Conservation (phyloP, 2,888 invertebrate species). For the Alentia gelatinosa region DNA sequence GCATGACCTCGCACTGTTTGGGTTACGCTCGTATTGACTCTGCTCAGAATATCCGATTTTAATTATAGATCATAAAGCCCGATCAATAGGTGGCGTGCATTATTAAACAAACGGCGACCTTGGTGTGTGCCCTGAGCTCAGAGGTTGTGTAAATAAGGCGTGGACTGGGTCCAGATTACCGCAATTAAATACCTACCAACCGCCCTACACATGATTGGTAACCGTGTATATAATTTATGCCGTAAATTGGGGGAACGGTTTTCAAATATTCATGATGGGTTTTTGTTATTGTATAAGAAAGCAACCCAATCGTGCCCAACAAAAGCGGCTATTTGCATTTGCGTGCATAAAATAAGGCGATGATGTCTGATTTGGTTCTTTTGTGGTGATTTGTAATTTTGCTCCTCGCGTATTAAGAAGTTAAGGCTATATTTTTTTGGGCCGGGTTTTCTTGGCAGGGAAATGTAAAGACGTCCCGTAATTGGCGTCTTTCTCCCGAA, state of each 20-base stretch:
- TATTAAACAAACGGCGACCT: background rate
- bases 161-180: background rate
- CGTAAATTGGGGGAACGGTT: background rate
- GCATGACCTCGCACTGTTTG: background rate
- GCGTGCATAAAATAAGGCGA: background rate
- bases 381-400: background rate
- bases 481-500: background rate
- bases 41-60: background rate
- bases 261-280: background rate
- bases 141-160: background rate
- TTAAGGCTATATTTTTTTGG: too few species aligned
- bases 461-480: too few species aligned
- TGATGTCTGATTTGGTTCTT: background rate
- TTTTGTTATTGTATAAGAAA: background rate
- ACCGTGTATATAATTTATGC: background rate
- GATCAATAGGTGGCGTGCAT: background rate
- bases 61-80: conserved; percentile 9
- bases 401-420: background rate
- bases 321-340: background rate
- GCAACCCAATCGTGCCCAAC: background rate
- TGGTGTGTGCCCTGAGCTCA: background rate
- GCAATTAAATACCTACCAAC: background rate
- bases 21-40: background rate
- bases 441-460: background rate
- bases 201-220: background rate